phyloP scores from a whole-genome alignment of 2,113 vertebrate genomes.

The Sakesphorus luctuosus region DNA sequence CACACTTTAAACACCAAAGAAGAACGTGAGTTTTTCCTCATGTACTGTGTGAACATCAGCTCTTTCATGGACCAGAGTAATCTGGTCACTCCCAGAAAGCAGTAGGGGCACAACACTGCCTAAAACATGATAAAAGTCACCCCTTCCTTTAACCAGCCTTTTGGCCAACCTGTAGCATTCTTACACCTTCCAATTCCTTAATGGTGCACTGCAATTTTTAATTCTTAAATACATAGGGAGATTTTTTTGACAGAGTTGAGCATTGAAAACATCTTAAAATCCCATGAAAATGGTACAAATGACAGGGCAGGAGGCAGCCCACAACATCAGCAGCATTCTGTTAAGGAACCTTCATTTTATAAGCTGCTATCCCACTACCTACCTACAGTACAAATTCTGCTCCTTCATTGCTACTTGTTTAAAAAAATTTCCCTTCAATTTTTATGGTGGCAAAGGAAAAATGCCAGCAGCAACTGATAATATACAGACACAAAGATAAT shows the following conservation, averaged over 20 bases:
- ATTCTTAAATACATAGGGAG: not conserved
- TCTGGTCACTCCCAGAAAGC: not conserved
- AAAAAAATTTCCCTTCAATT: not conserved
- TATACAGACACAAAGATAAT: not conserved
- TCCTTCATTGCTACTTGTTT: not conserved
- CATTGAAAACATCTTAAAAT: not conserved
- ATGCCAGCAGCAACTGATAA: not conserved
- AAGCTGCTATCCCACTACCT: not conserved
- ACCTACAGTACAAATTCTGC: not conserved
- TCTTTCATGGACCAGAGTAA: not conserved
- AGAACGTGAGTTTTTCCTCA: not conserved
- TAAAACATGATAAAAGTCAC: not conserved
- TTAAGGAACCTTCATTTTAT: not conserved
- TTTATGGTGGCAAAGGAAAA: not conserved
- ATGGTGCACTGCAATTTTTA: accelerated
- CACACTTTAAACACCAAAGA: not conserved
- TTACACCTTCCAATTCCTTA: not conserved
- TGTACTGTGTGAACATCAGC: not conserved
- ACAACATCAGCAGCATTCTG: not conserved
- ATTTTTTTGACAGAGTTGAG: not conserved
- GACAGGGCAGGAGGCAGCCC: not conserved
- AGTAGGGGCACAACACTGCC: not conserved
- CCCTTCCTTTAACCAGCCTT: not conserved
- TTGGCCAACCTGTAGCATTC: not conserved
- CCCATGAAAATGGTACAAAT: not conserved